Percentiles rank a stretch among this genome's conserved stretches.
Conservation (phyloP, 2,797 vertebrate species). For the Melanotaenia maccullochi region DNA sequence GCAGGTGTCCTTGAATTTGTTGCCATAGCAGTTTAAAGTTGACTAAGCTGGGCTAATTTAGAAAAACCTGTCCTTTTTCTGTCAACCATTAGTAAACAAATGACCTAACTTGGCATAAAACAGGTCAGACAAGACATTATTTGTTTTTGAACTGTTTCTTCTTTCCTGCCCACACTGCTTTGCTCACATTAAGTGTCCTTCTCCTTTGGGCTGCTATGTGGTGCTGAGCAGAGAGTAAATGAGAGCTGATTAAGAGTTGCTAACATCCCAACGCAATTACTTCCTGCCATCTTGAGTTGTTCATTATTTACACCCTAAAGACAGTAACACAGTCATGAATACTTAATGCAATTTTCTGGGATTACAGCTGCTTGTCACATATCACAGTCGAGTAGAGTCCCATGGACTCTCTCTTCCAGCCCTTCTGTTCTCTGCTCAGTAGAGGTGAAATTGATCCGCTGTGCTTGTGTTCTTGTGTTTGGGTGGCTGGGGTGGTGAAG, state of each 20-base stretch:
- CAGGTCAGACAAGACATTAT: neutral
- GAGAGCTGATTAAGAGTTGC: constrained; percentile 45
- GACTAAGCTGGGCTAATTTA: constrained; percentile 1
- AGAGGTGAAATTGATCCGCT: constrained; percentile 55
- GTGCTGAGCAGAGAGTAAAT: constrained; percentile 36
- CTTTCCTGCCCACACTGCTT: constrained; percentile 14
- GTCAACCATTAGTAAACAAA: neutral
- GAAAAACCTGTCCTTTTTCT: neutral
- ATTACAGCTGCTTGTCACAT: constrained; percentile 22
- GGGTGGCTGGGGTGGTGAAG: neutral
- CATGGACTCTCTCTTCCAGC: neutral
- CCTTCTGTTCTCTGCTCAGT: constrained; percentile 24
- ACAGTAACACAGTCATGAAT: constrained; percentile 21
- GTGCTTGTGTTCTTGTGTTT: constrained; percentile 7
- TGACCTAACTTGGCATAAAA: neutral
- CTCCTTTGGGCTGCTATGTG: neutral
- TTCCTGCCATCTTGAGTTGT: constrained; percentile 14
- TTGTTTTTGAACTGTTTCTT: constrained; percentile 4
- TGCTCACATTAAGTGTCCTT: constrained; percentile 6
- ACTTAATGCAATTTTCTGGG: constrained; percentile 38
- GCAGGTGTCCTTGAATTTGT: neutral
- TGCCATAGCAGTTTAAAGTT: neutral
- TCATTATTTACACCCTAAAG: constrained; percentile 35
- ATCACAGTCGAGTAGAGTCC: neutral
- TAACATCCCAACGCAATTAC: constrained; percentile 32